A percentile compares a stretch with the other conserved stretches of the same genome.
Conservation (phyloP, 2,888 invertebrate species). For the Drosophila neutralis region DNA sequence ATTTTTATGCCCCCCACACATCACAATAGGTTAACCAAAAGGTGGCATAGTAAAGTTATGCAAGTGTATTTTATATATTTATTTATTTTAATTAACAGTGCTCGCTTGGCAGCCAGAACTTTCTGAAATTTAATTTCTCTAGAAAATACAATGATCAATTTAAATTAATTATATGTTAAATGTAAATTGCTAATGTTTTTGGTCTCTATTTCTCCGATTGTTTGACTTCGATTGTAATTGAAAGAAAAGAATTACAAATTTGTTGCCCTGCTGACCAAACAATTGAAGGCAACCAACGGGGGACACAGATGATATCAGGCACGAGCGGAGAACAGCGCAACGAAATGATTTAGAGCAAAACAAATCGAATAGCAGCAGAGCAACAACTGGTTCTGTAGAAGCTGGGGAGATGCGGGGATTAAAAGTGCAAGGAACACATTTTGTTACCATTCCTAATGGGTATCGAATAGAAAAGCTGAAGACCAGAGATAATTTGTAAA, state of each 20-base stretch:
- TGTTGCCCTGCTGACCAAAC: constrained; percentile 22
- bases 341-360: constrained; percentile 3
- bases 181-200: neutral
- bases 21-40: constrained; percentile 2
- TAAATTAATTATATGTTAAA: too few relatives aligned
- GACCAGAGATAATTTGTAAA: neutral
- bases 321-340: constrained; percentile 8
- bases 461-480: neutral
- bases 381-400: neutral
- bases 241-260: constrained; percentile 47
- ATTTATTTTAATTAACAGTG: too few relatives aligned
- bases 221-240: constrained; percentile 34
- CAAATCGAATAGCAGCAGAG: neutral
- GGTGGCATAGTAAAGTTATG: neutral
- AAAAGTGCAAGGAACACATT: neutral
- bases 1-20: constrained; percentile 40
- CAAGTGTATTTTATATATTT: neutral
- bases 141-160: too few relatives aligned
- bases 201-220: neutral
- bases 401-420: constrained; percentile 9
- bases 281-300: constrained; percentile 18
- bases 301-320: constrained; percentile 4
- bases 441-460: neutral
- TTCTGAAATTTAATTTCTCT: too few relatives aligned
- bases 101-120: neutral